A percentile compares a stretch with the other conserved stretches of the same genome.
phyloP scores from a whole-genome alignment of 2,888 invertebrate species.

The Cheilosia vernalis region DNA sequence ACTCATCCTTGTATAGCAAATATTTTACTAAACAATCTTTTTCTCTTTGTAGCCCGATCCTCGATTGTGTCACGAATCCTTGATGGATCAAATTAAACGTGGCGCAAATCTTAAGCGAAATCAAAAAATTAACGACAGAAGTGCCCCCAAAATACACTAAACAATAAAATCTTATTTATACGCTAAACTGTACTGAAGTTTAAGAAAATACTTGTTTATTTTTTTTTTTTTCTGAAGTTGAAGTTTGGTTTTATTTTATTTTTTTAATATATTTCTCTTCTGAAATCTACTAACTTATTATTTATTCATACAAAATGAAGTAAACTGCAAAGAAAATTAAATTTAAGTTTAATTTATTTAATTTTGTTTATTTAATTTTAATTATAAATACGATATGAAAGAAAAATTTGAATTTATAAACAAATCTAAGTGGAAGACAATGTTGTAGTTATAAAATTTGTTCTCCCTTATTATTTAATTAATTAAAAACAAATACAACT shows the following conservation, averaged over 20 bases:
- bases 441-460: conserved; percentile 32
- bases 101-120: conserved; percentile 93
- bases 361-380: conserved; percentile 33
- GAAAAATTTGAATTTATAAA: conserved; percentile 50
- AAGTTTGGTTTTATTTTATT: conserved; percentile 34
- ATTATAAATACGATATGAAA: not conserved
- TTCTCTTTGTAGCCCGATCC: conserved; percentile 88
- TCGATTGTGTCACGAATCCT: conserved; percentile 91
- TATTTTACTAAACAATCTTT: conserved; percentile 10
- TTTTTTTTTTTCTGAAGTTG: conserved; percentile 39
- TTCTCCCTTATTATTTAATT: conserved; percentile 29
- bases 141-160: conserved; percentile 93
- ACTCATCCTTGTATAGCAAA: not conserved
- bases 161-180: conserved; percentile 61
- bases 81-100: conserved; percentile 97
- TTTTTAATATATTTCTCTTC: conserved; percentile 29
- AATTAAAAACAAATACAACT: conserved; percentile 14
- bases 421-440: conserved; percentile 22
- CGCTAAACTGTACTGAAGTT: conserved; percentile 54
- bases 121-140: conserved; percentile 87
- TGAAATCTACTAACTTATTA: conserved; percentile 66
- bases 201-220: conserved; percentile 37
- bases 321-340: conserved; percentile 43
- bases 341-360: conserved; percentile 62
- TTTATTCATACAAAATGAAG: conserved; percentile 58